Percentiles rank a stretch among this genome's conserved stretches.
phyloP scores from a whole-genome alignment of 2,113 vertebrate genomes.

The Cyanistes caeruleus region DNA sequence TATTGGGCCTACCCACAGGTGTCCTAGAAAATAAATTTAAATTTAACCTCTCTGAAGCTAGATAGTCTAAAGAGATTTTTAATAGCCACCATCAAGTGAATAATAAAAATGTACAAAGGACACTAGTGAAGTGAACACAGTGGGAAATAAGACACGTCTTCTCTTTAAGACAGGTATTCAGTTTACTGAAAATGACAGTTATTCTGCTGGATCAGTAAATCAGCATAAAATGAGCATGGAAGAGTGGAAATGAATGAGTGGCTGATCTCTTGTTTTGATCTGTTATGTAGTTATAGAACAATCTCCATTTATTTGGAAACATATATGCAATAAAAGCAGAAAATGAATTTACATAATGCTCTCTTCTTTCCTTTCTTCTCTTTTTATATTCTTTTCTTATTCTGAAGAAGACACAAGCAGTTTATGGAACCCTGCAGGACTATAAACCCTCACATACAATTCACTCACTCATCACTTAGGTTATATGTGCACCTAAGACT shows the following conservation, averaged over 20 bases:
- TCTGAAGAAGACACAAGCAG: background rate
- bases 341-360: background rate
- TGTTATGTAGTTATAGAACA: background rate
- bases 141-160: background rate
- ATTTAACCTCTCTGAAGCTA: background rate
- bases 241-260: background rate
- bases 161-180: background rate
- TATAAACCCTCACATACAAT: background rate
- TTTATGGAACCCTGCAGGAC: background rate
- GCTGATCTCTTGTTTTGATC: slow-evolving; percentile 25
- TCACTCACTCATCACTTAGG: background rate
- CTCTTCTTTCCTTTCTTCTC: background rate
- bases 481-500: background rate
- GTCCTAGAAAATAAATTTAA: background rate
- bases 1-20: background rate
- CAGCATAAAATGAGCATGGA: background rate
- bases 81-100: background rate
- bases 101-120: slow-evolving; percentile 6
- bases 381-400: background rate
- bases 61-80: background rate
- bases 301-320: slow-evolving; percentile 29
- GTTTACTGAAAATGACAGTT: slow-evolving; percentile 37
- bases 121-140: background rate
- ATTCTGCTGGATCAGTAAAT: slow-evolving; percentile 8
- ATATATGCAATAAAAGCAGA: background rate